Percentiles rank a stretch among this genome's conserved stretches.
Evolutionary conservation across 2,113 vertebrate genomes (phyloP).

Genomic region (Pelusios castaneus): DNA sequence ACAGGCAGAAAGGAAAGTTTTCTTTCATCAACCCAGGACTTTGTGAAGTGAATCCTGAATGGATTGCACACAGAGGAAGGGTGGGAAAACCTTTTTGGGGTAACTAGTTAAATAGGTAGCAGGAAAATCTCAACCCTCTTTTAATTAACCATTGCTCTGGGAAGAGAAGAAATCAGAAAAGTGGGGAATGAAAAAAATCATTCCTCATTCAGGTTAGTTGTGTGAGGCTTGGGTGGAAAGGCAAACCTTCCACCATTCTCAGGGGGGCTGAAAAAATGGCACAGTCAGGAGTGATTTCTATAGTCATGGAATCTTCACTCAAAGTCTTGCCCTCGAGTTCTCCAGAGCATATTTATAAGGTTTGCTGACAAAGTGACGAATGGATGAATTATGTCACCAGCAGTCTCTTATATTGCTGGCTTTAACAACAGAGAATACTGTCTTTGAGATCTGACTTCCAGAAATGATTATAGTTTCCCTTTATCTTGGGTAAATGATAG

Average conservation of each 20-base stretch:
- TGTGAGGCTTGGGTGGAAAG: neutral
- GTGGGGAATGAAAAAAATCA: neutral
- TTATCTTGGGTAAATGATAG: neutral
- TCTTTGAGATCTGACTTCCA: neutral
- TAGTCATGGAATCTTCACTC: neutral
- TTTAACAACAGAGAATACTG: neutral
- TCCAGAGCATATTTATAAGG: neutral
- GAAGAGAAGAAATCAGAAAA: neutral
- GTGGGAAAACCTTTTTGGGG: neutral
- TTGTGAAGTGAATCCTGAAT: neutral
- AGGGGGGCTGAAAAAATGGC: rapidly evolving
- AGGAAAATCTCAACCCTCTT: neutral
- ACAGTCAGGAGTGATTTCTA: neutral
- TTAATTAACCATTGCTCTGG: neutral
- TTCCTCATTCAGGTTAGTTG: neutral
- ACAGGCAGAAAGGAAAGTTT: neutral
- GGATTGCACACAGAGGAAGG: neutral
- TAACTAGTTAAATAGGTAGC: neutral
- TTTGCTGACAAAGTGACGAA: neutral
- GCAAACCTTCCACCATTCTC: rapidly evolving
- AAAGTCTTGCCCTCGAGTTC: neutral
- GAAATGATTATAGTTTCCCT: neutral
- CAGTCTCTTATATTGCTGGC: neutral
- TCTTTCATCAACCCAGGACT: neutral
- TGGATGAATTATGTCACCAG: neutral